Percentiles rank a stretch among this genome's conserved stretches.
phyloP scores from a whole-genome alignment of 2,113 vertebrate species.

The Harpagus bidentatus region DNA sequence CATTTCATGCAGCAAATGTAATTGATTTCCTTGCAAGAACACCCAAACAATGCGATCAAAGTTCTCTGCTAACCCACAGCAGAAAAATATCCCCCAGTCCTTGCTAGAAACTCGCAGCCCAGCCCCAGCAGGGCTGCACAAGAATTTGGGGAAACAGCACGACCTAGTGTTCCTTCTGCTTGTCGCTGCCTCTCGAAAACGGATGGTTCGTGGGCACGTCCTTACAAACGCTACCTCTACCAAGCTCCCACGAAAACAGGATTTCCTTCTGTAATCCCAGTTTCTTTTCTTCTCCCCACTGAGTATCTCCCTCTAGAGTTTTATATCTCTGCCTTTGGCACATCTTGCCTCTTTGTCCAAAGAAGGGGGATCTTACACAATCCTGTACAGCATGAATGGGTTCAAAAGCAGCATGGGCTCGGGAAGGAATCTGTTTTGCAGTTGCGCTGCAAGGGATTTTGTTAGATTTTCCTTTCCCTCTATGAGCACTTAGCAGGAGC shows the following conservation, averaged over 20 bases:
- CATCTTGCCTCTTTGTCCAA: not conserved
- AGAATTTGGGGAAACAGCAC: slow-evolving; percentile 62
- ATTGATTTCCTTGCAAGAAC: not conserved
- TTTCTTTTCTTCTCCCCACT: not conserved
- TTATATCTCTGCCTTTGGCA: not conserved
- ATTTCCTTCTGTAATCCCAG: not conserved
- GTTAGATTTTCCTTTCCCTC: not conserved
- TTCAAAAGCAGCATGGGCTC: not conserved
- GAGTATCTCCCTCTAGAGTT: not conserved
- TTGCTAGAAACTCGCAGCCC: not conserved
- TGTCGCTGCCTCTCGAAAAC: accelerated
- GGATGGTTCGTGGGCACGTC: not conserved
- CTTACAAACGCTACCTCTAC: not conserved
- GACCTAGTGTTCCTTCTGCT: slow-evolving; percentile 59
- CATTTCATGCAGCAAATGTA: not conserved
- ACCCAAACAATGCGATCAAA: not conserved
- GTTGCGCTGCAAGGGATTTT: not conserved
- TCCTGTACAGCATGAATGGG: not conserved
- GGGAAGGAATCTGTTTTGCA: not conserved
- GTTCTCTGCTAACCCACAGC: not conserved
- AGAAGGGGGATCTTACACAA: not conserved
- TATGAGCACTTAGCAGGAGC: not conserved
- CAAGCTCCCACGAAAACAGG: not conserved
- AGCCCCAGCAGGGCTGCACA: not conserved
- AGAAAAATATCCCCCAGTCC: not conserved